Evolutionary conservation across 2,797 vertebrate species (phyloP), one percentile per base, ranked within the genome.

Genomic region (Clarias platycephalus): DNA sequence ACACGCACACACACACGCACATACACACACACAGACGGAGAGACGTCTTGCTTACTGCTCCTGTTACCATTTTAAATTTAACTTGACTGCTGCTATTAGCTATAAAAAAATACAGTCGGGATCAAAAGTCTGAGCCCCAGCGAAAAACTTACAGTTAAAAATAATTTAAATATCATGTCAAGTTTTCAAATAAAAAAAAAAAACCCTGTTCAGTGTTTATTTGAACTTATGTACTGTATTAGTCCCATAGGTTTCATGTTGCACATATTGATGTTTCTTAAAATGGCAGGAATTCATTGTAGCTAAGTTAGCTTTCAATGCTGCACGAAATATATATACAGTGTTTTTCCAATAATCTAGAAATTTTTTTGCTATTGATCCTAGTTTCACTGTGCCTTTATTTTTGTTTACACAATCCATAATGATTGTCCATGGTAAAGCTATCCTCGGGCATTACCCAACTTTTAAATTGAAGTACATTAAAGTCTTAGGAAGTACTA

Each of bases 81-180:
- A 57, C 74, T 68, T 6, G 5, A 22, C 83, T 60, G 55, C 75
- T 84, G 74, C 64, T 40, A 44, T 78, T 79, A 26, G 20, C 83
- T 84, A 60, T 84, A 40, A 60, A 80, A 31, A 84, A 84, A 79
- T 79, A 84, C 37, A 72, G 40, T 78, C 31, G 4, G 22, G 34
- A 63, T 22, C 22, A 78, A 18, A 78, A 78, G 76, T 80, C 78
- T 49, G 40, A 49, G 60, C 77, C 37, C 60, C 40, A 80, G 28
- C 15, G 22, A 31, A 22, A 40, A 53, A 62, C 62, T 6, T 40
- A n/a, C 12, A 49, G 9, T 66, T 53, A 80, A 80, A 80, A 80
- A 80, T 49, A 80, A 64, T 53, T 49, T 15, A 16, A n/a, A 40
- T 78, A 44, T 63, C 58, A 62, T 15, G 10, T 49, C 44, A 49